These are phyloP conservation scores for Echinarachnius parma DNA, from an alignment of 53 echinoderm and acorn worm species.

Conservation along the genomic window DNA sequence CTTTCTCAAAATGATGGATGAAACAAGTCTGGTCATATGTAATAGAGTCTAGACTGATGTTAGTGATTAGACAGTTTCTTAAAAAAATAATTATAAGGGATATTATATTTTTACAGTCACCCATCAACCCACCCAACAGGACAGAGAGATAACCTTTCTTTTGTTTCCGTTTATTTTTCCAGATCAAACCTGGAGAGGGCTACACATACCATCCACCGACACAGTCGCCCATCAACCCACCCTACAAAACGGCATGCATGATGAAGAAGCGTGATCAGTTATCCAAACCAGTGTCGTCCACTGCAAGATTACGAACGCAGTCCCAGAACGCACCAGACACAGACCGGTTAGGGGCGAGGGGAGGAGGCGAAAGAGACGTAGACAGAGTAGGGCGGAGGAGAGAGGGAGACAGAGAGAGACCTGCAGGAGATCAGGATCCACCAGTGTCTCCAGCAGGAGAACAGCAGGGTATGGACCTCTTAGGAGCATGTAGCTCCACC, in stretches of 20 bases:
- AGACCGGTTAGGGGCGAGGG: too few species aligned
- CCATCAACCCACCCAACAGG: conserved; percentile 91
- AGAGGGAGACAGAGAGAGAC: neutral
- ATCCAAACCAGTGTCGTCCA: conserved; percentile 47
- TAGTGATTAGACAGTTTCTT: too few species aligned
- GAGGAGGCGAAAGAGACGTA: neutral
- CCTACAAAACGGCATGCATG: conserved; percentile 77
- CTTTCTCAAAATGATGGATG: too few species aligned
- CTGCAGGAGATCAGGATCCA: neutral
- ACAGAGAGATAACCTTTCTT: too few species aligned
- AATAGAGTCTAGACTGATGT: too few species aligned
- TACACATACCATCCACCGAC: conserved; percentile 83
- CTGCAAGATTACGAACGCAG: conserved; percentile 17
- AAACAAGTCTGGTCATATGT: too few species aligned
- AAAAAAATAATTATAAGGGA: too few species aligned
- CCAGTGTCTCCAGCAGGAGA: too few species aligned
- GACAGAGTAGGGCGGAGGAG: neutral
- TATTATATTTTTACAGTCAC: too few species aligned
- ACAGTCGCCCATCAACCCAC: conserved; percentile 89
- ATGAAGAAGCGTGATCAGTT: conserved; percentile 83
- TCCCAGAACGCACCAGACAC: too few species aligned
- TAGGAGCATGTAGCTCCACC: conserved; percentile 17
- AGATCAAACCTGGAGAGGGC: conserved; percentile 79
- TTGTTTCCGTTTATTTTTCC: too few species aligned
- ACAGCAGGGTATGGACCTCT: conserved; percentile 22